These are phyloP conservation scores for Elephantulus edwardii DNA, from an alignment of 2,113 vertebrate species.

Conservation along the genomic window DNA sequence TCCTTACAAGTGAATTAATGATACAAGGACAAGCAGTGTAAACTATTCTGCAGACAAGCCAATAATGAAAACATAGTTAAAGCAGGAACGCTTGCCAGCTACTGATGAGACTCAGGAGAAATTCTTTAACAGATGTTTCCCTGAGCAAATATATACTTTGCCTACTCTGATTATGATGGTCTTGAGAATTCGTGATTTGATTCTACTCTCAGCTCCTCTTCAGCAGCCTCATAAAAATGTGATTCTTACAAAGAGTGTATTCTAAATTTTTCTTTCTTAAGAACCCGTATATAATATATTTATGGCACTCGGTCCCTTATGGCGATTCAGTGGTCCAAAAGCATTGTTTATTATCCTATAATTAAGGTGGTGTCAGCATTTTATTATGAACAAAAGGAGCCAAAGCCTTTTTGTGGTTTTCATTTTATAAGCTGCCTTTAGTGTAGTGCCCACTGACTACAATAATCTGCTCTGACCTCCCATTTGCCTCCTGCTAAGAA, in stretches of 20 bases:
- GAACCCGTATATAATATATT: constrained; percentile 66
- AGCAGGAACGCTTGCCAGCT: constrained; percentile 74
- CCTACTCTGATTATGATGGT: constrained; percentile 77
- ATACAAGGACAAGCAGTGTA: constrained; percentile 66
- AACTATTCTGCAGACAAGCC: constrained; percentile 72
- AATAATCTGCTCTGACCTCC: constrained; percentile 13
- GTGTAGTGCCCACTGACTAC: constrained; percentile 22
- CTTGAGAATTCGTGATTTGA: constrained; percentile 81
- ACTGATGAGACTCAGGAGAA: constrained; percentile 81
- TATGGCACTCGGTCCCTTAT: constrained; percentile 42
- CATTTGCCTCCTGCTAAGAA: constrained; percentile 51
- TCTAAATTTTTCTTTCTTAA: constrained; percentile 64
- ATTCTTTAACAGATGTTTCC: constrained; percentile 83
- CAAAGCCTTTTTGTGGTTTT: not conserved
- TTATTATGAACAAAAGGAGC: constrained; percentile 60
- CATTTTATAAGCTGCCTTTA: constrained; percentile 44
- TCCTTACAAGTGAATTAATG: constrained; percentile 61
- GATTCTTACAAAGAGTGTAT: constrained; percentile 56
- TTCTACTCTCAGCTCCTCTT: constrained; percentile 78
- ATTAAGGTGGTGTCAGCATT: constrained; percentile 72
- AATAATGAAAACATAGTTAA: constrained; percentile 76
- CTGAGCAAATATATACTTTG: constrained; percentile 81
- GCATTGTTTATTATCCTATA: constrained; percentile 56
- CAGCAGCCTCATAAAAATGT: constrained; percentile 71
- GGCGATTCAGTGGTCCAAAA: constrained; percentile 47